Base-by-base conservation (phyloP, 2,797 vertebrate genomes). In the Alca torda region DNA sequence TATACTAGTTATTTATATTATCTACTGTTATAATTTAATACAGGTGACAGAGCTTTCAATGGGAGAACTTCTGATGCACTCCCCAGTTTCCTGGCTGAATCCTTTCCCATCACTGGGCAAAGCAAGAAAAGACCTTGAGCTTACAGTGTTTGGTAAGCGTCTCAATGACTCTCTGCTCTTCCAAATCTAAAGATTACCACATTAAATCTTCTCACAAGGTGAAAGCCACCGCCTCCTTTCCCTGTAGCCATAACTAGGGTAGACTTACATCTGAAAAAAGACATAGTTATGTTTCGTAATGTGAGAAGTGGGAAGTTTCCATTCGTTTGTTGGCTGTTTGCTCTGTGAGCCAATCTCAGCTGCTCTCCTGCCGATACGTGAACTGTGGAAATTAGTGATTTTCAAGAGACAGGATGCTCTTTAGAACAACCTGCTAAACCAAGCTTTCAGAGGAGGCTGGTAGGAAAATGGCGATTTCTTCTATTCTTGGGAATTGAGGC, bases 1-100 rank as follows among this genome's bases (percentile, higher is more conserved):
- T 61, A 31, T 23, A 64, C 23, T 54, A 43, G 56, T 80, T 72
- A 17, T 64, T 92, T 90, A 26, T 39, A 23, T 59, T 56, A 45
- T 25, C 30, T 88, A 8, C 37, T 75, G 31, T 90, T 89, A 28
- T 25, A 54, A 91, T 89, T 67, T 48, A 57, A 80, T 72, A 72
- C 88, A 99, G 99, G 99, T 99, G 92, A 99, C 99, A 16, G 99
- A 99, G 96, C 99, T 99, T 95, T 99, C 99, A 23, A 99, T 99
- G 99, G 99, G 99, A 94, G 99, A 99, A 97, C 99, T 99, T 94
- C 98, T 99, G 97, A 98, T 99, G 98, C 99, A 99, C 90, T 99
- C 99, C 35, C 97, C 99, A 2, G 99, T 99, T 53, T 98, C 98
- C 88, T 99, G 99, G 99, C 97, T 99, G 95, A 99, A 99, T 96